Conservation (phyloP, 2,113 vertebrate species). For the Triplophysa tibetana region DNA sequence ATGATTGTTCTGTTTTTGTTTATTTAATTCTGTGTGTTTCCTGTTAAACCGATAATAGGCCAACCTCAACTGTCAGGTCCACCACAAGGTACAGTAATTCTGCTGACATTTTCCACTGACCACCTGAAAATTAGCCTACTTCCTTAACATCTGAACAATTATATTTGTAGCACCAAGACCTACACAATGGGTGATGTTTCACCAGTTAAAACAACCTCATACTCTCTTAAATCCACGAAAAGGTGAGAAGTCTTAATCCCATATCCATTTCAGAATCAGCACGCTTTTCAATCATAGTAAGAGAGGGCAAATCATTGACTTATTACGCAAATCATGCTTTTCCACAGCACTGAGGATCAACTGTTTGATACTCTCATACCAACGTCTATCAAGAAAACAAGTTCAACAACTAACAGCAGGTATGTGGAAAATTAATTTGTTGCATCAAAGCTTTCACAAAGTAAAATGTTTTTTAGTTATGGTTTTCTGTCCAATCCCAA, state of each 20-base stretch:
- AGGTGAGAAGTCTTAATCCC: conserved; percentile 5
- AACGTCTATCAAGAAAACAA: conserved; percentile 45
- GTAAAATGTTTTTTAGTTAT: neutral
- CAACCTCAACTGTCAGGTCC: conserved; percentile 32
- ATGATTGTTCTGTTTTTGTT: neutral
- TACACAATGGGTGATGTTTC: conserved; percentile 34
- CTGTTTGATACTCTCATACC: conserved; percentile 65
- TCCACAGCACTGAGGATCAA: conserved; percentile 63
- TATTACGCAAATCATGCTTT: neutral
- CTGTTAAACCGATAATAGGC: neutral
- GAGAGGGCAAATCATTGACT: neutral
- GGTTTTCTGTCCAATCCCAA: conserved; percentile 53
- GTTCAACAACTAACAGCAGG: conserved; percentile 54
- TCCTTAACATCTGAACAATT: neutral
- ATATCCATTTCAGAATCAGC: neutral
- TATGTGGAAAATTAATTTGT: conserved; percentile 33
- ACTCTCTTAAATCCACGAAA: conserved; percentile 55
- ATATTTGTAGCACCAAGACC: conserved; percentile 23
- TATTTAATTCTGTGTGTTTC: no score
- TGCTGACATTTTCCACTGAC: neutral
- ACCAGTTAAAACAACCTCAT: conserved; percentile 45
- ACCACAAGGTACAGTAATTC: conserved; percentile 25
- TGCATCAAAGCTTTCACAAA: conserved; percentile 42
- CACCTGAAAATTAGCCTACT: neutral
- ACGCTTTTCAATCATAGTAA: neutral